phyloP scores from a whole-genome alignment of 1,140 invertebrate species.

The Rhagoletis pomonella region DNA sequence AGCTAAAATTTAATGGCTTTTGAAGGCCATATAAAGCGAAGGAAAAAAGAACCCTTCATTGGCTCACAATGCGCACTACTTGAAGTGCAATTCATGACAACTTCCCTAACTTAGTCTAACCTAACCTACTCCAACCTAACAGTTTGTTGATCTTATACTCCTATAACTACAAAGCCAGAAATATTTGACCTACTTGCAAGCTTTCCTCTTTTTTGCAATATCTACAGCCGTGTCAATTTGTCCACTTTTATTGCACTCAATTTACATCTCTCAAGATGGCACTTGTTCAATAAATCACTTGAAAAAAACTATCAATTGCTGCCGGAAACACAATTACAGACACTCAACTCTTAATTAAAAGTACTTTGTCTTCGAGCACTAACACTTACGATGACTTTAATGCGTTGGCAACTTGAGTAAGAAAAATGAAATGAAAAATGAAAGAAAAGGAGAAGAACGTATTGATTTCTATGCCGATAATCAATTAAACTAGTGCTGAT shows the following conservation, averaged over 20 bases:
- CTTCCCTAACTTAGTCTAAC: too few species aligned
- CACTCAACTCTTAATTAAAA: constrained; percentile 44
- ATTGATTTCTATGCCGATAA: constrained; percentile 42
- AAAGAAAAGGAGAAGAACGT: neutral
- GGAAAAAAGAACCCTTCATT: too few species aligned
- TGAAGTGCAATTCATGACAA: too few species aligned
- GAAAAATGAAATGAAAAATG: neutral
- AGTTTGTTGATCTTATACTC: too few species aligned
- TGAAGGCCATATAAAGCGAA: too few species aligned
- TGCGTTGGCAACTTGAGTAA: neutral
- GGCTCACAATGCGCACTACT: too few species aligned
- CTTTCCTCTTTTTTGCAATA: too few species aligned
- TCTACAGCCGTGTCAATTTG: too few species aligned
- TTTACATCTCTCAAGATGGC: neutral
- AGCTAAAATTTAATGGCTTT: too few species aligned
- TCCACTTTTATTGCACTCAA: neutral
- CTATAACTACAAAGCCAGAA: too few species aligned
- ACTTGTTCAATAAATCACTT: constrained; percentile 10
- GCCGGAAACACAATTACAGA: constrained; percentile 24
- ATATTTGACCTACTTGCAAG: too few species aligned
- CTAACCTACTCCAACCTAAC: too few species aligned
- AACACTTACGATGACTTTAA: constrained; percentile 27
- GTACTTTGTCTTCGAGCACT: constrained; percentile 34
- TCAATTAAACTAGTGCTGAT: constrained; percentile 42
- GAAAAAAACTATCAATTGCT: constrained; percentile 29